A percentile compares a stretch with the other conserved stretches of the same genome.
These are phyloP conservation scores for Rhogogaster chlorosoma DNA, from an alignment of 2,888 invertebrate genomes.

Conservation along the genomic window DNA sequence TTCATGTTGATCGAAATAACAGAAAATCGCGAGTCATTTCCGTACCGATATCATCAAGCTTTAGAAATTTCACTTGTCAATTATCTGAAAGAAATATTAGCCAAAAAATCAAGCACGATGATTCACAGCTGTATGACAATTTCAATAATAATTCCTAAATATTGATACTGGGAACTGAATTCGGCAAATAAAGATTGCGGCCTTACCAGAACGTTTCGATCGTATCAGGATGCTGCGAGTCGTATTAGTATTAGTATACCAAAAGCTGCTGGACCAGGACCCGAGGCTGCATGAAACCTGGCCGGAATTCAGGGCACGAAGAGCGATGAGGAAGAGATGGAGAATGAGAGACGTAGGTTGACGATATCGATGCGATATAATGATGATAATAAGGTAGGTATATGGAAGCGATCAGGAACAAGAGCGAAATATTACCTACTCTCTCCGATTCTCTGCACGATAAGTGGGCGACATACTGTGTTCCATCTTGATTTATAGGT, in stretches of 20 bases:
- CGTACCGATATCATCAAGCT: too few species aligned
- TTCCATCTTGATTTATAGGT: too few species aligned
- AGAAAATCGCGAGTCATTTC: too few species aligned
- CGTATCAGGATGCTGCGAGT: neutral
- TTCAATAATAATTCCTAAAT: too few species aligned
- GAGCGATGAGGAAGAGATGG: conserved; percentile 17
- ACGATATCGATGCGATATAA: conserved; percentile 31
- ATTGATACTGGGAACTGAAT: too few species aligned
- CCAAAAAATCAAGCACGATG: too few species aligned
- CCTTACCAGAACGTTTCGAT: neutral
- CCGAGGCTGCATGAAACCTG: neutral
- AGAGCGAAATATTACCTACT: neutral
- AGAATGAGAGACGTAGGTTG: conserved; percentile 14
- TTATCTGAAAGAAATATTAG: too few species aligned
- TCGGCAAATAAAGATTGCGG: neutral
- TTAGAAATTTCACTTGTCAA: too few species aligned
- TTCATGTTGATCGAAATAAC: too few species aligned
- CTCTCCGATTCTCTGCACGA: neutral
- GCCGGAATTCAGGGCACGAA: conserved; percentile 45
- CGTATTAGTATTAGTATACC: neutral
- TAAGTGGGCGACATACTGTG: neutral
- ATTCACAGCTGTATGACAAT: too few species aligned
- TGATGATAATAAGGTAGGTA: conserved; percentile 16
- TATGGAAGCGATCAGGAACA: neutral
- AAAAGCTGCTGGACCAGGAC: neutral